Evolutionary conservation across 2,888 invertebrate species (phyloP).

Genomic region (Vanessa cardui): DNA sequence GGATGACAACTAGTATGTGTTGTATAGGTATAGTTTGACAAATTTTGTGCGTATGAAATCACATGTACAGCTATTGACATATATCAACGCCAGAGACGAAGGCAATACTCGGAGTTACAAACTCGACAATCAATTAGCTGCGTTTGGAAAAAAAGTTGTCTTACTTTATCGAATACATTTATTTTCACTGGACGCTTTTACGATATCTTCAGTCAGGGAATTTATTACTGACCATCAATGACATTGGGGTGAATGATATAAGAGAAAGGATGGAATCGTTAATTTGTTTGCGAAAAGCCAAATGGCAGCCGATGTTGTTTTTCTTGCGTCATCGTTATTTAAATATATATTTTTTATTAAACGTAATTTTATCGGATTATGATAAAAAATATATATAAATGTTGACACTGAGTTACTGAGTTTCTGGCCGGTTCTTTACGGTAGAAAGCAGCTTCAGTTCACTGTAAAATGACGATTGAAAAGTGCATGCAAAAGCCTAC

Average conservation of each 20-base stretch:
- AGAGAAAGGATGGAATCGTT: not conserved
- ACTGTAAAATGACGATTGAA: no score
- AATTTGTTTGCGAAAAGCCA: slow-evolving; percentile 26
- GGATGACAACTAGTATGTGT: no score
- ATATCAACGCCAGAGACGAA: not conserved
- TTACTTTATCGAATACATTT: slow-evolving; percentile 7
- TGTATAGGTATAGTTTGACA: no score
- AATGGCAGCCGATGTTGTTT: slow-evolving; percentile 23
- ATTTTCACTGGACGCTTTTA: slow-evolving; percentile 9
- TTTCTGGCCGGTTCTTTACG: no score
- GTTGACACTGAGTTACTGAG: no score
- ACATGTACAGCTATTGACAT: no score
- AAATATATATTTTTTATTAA: no score
- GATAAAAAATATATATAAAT: no score
- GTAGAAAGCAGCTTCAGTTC: no score
- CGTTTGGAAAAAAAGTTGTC: not conserved
- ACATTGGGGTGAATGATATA: slow-evolving; percentile 7
- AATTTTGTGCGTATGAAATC: no score
- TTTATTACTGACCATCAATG: slow-evolving; percentile 27
- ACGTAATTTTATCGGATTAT: no score
- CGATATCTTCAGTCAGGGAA: slow-evolving; percentile 3
- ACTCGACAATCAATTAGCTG: slow-evolving; percentile 4
- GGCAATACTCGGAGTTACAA: not conserved
- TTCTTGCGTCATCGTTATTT: not conserved
- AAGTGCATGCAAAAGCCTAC: no score